Base-by-base conservation (phyloP, 2,888 invertebrate species). In the Metallyticus violacea region DNA sequence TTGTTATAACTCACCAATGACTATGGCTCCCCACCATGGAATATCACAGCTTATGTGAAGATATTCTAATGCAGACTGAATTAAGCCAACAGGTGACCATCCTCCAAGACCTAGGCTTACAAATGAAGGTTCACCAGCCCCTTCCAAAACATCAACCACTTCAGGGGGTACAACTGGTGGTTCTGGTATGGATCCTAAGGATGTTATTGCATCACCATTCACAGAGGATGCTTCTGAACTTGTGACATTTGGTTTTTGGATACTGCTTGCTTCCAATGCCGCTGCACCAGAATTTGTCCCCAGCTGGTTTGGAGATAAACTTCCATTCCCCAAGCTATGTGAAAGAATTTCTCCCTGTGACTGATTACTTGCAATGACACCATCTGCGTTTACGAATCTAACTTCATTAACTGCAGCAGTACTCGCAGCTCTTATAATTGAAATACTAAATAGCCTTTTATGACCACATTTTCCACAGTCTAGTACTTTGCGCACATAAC, bases 21-120 rank as follows among this genome's bases (percentile, higher is more conserved):
- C 93, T 89, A 99, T 98, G 15, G 97, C 93, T 77, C 94, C 95
- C 98, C 99, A 99, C 99, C 99, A 99, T 0, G 99, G 99, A 15
- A 99, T 89, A 89, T 96, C 97, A 15, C 94, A 91, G 0, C 93
- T 92, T n/a, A 97, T 94, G 91, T 99, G 99, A 77, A 98, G 89
- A 90, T 93, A 96, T 91, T 99, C 99, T 89, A 99, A 92, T 88
- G 94, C 94, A 81, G 95, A 93, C 91, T 99, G 97, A 22, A 98
- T 93, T 6, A 97, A 91, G 0, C 99, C 98, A 0, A 96, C 93
- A 0, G 99, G 99, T 25, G 94, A 93, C 94, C 95, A 97, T 29
- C 97, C 95, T 1, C 97, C 97, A 26, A 99, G 93, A 0, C 98
- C 98, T 81, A 98, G 91, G 86, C 96, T 96, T 0, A 94, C 93